These are phyloP conservation scores for Camponotus fellah DNA, from an alignment of 2,888 invertebrate genomes.

Conservation along the genomic window DNA sequence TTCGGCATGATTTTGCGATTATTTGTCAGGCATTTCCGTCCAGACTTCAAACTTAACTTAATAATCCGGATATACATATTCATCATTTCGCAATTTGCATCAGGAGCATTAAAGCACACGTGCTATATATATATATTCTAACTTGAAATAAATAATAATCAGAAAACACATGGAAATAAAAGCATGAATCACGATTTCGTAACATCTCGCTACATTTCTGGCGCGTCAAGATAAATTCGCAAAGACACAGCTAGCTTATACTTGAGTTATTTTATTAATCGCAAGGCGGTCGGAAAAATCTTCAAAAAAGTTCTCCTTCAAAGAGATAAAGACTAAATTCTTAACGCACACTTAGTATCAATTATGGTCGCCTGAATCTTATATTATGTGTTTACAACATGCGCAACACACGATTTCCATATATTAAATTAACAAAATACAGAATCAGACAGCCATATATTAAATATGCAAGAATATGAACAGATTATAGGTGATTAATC, in stretches of 20 bases:
- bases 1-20: slow-evolving; percentile 24
- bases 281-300: slow-evolving; percentile 11
- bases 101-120: not conserved
- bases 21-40: slow-evolving; percentile 45
- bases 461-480: slow-evolving; percentile 17
- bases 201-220: not conserved
- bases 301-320: not conserved
- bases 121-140: not conserved
- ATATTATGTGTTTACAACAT: slow-evolving; percentile 26
- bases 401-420: not conserved
- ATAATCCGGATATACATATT: slow-evolving; percentile 11
- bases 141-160: not conserved
- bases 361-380: slow-evolving; percentile 26
- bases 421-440: slow-evolving; percentile 12
- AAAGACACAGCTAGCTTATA: not conserved
- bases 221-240: not conserved
- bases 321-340: not conserved
- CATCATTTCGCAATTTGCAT: slow-evolving; percentile 24
- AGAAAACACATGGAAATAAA: not conserved
- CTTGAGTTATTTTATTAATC: not conserved
- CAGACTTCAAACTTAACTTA: slow-evolving; percentile 33
- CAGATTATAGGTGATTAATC: slow-evolving; percentile 23
- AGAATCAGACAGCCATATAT: slow-evolving; percentile 8
- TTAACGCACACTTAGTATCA: slow-evolving; percentile 21
- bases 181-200: not conserved